Conservation (phyloP, 2,113 vertebrate genomes). For the Rhinichthys klamathensis region DNA sequence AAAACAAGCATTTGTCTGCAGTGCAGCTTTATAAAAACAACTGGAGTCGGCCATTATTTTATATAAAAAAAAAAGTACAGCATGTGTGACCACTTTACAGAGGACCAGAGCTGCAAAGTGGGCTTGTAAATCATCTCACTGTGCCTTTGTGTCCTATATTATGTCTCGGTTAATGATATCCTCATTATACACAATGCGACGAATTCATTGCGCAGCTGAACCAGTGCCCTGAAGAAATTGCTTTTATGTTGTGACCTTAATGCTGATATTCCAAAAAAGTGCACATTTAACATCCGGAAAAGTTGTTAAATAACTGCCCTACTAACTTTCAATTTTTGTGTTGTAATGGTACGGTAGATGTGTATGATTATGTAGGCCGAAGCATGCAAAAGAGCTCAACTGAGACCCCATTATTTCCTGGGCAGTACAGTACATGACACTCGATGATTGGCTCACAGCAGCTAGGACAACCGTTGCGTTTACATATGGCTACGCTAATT, state of each 20-base stretch:
- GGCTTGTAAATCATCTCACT: constrained; percentile 30
- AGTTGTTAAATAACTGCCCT: constrained; percentile 9
- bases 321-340: not conserved
- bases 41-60: not conserved
- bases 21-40: not conserved
- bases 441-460: not conserved
- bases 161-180: constrained; percentile 24
- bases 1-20: not conserved
- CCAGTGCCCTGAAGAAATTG: constrained; percentile 31
- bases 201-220: not conserved
- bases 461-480: not conserved
- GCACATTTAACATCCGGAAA: not conserved
- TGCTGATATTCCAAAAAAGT: constrained; percentile 8
- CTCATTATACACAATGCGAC: constrained; percentile 31
- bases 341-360: not conserved
- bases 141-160: constrained; percentile 37
- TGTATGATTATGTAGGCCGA: constrained; percentile 1
- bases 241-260: constrained; percentile 29
- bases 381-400: not conserved
- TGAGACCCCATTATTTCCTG: constrained; percentile 21
- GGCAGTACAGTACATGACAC: not conserved
- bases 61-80: not conserved
- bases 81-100: constrained; percentile 13
- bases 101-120: constrained; percentile 15
- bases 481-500: constrained; percentile 14